Base-by-base conservation (phyloP, 2,888 invertebrate species). In the Caenorhabditis zanzibari region DNA sequence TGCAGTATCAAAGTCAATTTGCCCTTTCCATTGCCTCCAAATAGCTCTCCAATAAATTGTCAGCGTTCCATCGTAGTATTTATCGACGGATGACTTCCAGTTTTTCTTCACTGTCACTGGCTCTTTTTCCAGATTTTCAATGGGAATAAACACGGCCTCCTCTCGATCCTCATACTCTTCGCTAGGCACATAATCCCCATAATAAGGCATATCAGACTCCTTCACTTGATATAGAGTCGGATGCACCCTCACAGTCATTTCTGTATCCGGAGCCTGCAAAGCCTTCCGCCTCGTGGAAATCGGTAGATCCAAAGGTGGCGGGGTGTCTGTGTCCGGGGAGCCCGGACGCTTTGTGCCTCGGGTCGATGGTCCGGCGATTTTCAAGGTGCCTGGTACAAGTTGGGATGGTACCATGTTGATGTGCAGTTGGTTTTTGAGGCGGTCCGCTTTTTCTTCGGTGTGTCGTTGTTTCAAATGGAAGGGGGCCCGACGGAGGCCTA, bases 341-440 rank as follows among this genome's bases (percentile, higher is more conserved):
- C 38, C 38, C 9, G 38, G 10, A 12, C 38, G 38, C 12, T 38
- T 38, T 2, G 38, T 38, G 2, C 38, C 38, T 10, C 38, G 38
- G 38, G 38, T 38, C 9, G 38, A 10, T 6, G 38, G 47, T 47
- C 19, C 19, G 5, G 47, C 5, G n/a, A 44, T 44, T n/a, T n/a
- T n/a, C n/a, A n/a, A n/a, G 32, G 32, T 32, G 38, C 19, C 14
- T n/a, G n/a, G 47, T 7, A 6, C 19, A 47, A 19, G n/a, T 6
- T n/a, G 47, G 19, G 47, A 5, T 19, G n/a, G 47, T 47, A 19
- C 28, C 58, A 58, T 58, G 19, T 58, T 28, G 58, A 58, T 58
- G 26, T 28, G 26, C 6, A 58, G 32, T 28, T 32, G 28, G 26
- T 32, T 28, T 26, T 58, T 58, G 16, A 58, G 28, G 5, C 32